Percentiles rank a stretch among this genome's conserved stretches.
These are phyloP conservation scores for Rhorus exstirpatorius DNA, from an alignment of 2,888 invertebrate species.

Conservation along the genomic window DNA sequence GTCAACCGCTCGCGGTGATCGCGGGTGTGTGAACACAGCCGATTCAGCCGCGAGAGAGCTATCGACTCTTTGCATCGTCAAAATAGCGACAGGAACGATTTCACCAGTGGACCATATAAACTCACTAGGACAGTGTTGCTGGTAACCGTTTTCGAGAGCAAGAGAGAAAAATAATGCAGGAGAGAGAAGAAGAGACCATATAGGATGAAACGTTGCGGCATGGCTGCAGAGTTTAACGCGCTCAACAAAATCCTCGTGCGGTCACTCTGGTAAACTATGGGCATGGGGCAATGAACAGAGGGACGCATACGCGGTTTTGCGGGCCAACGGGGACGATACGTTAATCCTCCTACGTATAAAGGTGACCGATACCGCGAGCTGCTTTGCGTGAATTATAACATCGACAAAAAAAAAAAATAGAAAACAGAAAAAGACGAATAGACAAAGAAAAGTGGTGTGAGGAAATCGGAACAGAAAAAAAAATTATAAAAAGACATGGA, in stretches of 20 bases:
- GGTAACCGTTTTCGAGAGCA: slow-evolving; percentile 36
- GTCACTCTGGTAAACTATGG: slow-evolving; percentile 71
- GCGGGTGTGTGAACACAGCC: slow-evolving; percentile 50
- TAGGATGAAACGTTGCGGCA: slow-evolving; percentile 64
- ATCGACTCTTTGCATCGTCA: slow-evolving; percentile 43
- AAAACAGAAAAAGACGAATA: background rate
- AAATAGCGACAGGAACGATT: slow-evolving; percentile 56
- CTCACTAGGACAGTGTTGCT: slow-evolving; percentile 39
- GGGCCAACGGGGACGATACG: slow-evolving; percentile 50
- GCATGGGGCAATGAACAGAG: slow-evolving; percentile 37
- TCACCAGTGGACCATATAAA: slow-evolving; percentile 52
- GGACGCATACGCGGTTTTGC: slow-evolving; percentile 70
- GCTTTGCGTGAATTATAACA: slow-evolving; percentile 46
- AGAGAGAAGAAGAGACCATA: slow-evolving; percentile 11
- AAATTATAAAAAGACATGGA: background rate
- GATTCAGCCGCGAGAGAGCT: slow-evolving; percentile 11
- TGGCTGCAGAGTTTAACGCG: slow-evolving; percentile 72
- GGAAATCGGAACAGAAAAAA: background rate
- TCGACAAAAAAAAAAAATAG: slow-evolving; percentile 39
- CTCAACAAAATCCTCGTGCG: slow-evolving; percentile 76
- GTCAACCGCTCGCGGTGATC: slow-evolving; percentile 56
- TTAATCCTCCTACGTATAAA: slow-evolving; percentile 18
- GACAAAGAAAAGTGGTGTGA: too few relatives aligned
- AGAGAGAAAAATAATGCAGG: slow-evolving; percentile 16
- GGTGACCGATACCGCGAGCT: slow-evolving; percentile 25